Percentiles rank a stretch among this genome's conserved stretches.
Evolutionary conservation across 2,797 vertebrate species (phyloP).

Genomic region (Betta splendens): DNA sequence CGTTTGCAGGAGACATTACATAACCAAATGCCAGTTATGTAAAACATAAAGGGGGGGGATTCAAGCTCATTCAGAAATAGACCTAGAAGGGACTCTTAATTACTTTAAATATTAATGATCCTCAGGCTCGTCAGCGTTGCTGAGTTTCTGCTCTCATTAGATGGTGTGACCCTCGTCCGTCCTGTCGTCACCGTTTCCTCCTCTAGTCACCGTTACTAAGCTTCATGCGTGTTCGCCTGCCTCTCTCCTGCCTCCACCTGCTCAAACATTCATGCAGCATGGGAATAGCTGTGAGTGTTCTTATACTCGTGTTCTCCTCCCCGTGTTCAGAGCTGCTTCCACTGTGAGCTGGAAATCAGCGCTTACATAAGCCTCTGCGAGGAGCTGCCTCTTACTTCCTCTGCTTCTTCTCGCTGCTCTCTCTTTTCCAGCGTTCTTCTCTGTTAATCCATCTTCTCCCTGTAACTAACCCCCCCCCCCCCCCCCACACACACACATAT

Average conservation of each 20-base stretch:
- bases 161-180: too few relatives aligned
- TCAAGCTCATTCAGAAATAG: conserved; percentile 44
- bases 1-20: conserved; percentile 68
- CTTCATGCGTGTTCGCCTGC: conserved; percentile 48
- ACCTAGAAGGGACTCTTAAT: conserved; percentile 48
- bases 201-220: conserved; percentile 21
- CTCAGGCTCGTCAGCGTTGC: too few relatives aligned
- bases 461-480: conserved; percentile 31
- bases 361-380: conserved; percentile 77
- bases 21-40: conserved; percentile 76
- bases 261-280: conserved; percentile 82
- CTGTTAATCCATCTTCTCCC: conserved; percentile 39
- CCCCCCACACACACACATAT: too few relatives aligned
- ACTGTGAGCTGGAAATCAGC: conserved; percentile 76
- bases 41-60: conserved; percentile 54
- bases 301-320: conserved; percentile 79
- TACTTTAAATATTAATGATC: conserved; percentile 44
- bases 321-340: conserved; percentile 80
- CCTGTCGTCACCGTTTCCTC: conserved; percentile 16
- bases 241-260: conserved; percentile 61
- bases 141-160: too few relatives aligned
- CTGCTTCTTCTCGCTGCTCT: conserved; percentile 49
- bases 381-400: conserved; percentile 61
- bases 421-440: conserved; percentile 47
- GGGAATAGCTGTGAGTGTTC: conserved; percentile 80